Conservation (phyloP, 1,140 invertebrate species). For the Zaprionus inermis region DNA sequence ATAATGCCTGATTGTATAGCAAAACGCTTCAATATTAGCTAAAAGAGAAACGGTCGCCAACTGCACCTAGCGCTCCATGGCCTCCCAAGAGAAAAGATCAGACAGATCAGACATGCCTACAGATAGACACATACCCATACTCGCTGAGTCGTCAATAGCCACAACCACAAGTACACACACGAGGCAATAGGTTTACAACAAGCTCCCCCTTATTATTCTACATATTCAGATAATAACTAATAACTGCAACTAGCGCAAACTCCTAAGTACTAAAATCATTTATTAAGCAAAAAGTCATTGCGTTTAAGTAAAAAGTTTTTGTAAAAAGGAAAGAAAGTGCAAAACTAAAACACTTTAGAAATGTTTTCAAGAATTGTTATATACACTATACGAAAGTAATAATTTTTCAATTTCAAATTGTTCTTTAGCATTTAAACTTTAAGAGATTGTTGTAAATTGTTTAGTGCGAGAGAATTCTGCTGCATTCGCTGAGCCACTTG, state of each 20-base stretch:
- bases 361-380: slow-evolving; percentile 43
- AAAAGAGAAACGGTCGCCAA: slow-evolving; percentile 44
- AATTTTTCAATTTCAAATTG: slow-evolving; percentile 59
- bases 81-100: slow-evolving; percentile 21
- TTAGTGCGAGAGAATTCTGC: slow-evolving; percentile 39
- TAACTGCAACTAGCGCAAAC: slow-evolving; percentile 51
- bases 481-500: slow-evolving; percentile 49
- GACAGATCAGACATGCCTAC: slow-evolving; percentile 14
- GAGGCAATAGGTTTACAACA: slow-evolving; percentile 66
- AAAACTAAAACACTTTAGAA: slow-evolving; percentile 18
- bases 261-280: slow-evolving; percentile 39
- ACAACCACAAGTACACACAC: slow-evolving; percentile 29
- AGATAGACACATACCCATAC: slow-evolving; percentile 22
- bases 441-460: slow-evolving; percentile 65
- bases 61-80: slow-evolving; percentile 52
- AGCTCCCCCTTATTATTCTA: slow-evolving; percentile 34
- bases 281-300: slow-evolving; percentile 76
- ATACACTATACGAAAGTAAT: slow-evolving; percentile 1
- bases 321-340: slow-evolving; percentile 25
- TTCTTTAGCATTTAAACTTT: slow-evolving; percentile 72
- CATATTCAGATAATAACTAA: slow-evolving; percentile 38
- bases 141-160: slow-evolving; percentile 42
- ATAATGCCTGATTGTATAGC: slow-evolving; percentile 56
- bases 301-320: slow-evolving; percentile 60
- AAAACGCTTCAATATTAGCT: slow-evolving; percentile 76